Base-by-base conservation (phyloP, 2,797 vertebrate genomes). In the Smutsia gigantea region DNA sequence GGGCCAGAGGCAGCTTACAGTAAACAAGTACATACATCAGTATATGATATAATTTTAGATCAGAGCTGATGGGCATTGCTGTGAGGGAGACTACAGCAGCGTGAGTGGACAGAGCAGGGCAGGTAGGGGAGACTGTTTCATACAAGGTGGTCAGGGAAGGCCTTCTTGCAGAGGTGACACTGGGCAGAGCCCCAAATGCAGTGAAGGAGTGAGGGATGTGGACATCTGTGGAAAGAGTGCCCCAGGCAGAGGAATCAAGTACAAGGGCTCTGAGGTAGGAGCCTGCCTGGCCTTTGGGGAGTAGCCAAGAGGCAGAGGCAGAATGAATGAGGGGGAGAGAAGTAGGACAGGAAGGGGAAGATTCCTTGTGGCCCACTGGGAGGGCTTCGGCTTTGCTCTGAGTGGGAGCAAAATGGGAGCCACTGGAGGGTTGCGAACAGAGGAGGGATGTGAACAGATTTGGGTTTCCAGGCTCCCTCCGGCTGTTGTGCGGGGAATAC, bases 401-500 rank as follows among this genome's bases (percentile, higher is more conserved):
- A 75, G 53, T 68, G 79, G 61, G 39, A 46, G 46, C 46, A 46
- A 46, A 46, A 34, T 5, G 31, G 66, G 79, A 78, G 37, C 71
- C 12, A 0, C 0, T 11, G 72, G 31, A 64, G 31, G 11, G 7
- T 18, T 34, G 46, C 21, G 74, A 49, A 5, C 61, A 29, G 78
- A 59, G 68, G 39, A 69, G 14, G 27, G 42, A 15, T 0, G 0
- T 25, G 49, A 29, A 12, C 7, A 25, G 84, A 49, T 7, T 31
- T 7, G 21, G 6, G 8, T 31, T 25, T 64, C 27, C 6, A 68
- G 31, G 7, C 3, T n/a, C 17, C 7, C 7, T 31, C 39, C 1
- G 9, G 21, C 15, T n/a, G 14, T 11, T 23, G 66, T 57, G 42
- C 37, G 12, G 42, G 51, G 46, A 61, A 42, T 42, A 51, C 74